A percentile compares a stretch with the other conserved stretches of the same genome.
Evolutionary conservation across 2,888 invertebrate species (phyloP).

Genomic region (Drosophila koepferae): DNA sequence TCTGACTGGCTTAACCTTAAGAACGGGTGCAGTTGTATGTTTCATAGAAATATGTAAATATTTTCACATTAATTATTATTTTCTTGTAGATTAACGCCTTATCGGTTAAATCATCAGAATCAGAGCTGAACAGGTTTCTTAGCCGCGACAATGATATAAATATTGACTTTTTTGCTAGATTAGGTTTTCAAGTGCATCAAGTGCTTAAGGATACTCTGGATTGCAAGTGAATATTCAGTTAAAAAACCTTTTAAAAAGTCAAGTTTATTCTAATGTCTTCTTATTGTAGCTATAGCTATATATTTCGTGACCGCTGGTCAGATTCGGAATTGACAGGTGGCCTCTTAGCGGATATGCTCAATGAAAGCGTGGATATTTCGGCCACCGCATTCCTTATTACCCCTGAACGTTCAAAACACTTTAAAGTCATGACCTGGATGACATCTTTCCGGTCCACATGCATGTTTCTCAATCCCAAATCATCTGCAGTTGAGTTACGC

Average conservation of each 20-base stretch:
- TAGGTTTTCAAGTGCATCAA: slow-evolving; percentile 45
- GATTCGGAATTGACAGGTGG: slow-evolving; percentile 72
- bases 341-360: slow-evolving; percentile 68
- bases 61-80: no score
- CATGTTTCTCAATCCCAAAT: slow-evolving; percentile 87
- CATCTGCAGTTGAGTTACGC: slow-evolving; percentile 85
- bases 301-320: slow-evolving; percentile 71
- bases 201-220: slow-evolving; percentile 70
- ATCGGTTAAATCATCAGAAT: neutral
- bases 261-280: no score
- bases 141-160: slow-evolving; percentile 46
- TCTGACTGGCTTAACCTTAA: slow-evolving; percentile 77
- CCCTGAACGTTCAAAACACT: slow-evolving; percentile 47
- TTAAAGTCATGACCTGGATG: slow-evolving; percentile 55
- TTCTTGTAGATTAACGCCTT: no score
- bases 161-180: slow-evolving; percentile 66
- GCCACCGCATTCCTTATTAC: slow-evolving; percentile 56
- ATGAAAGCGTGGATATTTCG: slow-evolving; percentile 68
- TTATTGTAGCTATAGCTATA: slow-evolving; percentile 58
- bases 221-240: slow-evolving; percentile 59
- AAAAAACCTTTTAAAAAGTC: no score
- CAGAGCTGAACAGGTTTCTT: slow-evolving; percentile 48
- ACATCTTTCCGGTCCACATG: slow-evolving; percentile 84
- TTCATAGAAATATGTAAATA: no score
- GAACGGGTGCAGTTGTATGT: slow-evolving; percentile 72